Evolutionary conservation across 2,888 invertebrate genomes (phyloP).

Genomic region (Epinotia nisella): DNA sequence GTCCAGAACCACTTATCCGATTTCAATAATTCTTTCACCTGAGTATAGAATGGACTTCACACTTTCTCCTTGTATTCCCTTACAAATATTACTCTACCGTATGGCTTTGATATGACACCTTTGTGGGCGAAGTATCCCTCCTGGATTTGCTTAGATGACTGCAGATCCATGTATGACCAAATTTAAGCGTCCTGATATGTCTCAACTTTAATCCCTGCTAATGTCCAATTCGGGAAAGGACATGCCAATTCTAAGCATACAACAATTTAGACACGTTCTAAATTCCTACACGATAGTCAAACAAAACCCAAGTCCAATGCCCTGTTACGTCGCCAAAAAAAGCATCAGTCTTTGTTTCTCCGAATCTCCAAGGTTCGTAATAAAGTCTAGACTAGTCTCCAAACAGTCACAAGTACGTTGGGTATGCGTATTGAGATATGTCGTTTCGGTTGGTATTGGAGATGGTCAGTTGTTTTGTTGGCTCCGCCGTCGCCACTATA

Average conservation of each 20-base stretch:
- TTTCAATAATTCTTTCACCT: too few species aligned
- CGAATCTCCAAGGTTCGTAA: constrained; percentile 37
- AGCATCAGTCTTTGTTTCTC: constrained; percentile 20
- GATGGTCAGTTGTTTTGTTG: constrained; percentile 59
- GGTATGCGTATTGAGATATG: constrained; percentile 8
- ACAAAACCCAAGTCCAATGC: constrained; percentile 6
- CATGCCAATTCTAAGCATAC: neutral
- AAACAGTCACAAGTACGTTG: constrained; percentile 12
- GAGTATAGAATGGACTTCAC: too few species aligned
- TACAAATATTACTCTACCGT: too few species aligned
- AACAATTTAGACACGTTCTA: neutral
- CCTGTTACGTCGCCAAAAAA: constrained; percentile 12
- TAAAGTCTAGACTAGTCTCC: constrained; percentile 45
- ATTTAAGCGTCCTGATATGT: too few species aligned
- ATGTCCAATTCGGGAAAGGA: neutral
- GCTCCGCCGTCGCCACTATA: constrained; percentile 62
- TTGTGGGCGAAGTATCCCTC: too few species aligned
- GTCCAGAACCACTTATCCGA: too few species aligned
- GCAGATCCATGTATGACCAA: too few species aligned
- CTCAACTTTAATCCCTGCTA: too few species aligned
- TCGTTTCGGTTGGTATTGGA: constrained; percentile 9
- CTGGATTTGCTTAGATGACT: too few species aligned
- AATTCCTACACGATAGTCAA: neutral
- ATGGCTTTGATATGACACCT: too few species aligned
- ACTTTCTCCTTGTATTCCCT: too few species aligned